phyloP scores from a whole-genome alignment of 2,113 vertebrate genomes.

The Rhea americana region DNA sequence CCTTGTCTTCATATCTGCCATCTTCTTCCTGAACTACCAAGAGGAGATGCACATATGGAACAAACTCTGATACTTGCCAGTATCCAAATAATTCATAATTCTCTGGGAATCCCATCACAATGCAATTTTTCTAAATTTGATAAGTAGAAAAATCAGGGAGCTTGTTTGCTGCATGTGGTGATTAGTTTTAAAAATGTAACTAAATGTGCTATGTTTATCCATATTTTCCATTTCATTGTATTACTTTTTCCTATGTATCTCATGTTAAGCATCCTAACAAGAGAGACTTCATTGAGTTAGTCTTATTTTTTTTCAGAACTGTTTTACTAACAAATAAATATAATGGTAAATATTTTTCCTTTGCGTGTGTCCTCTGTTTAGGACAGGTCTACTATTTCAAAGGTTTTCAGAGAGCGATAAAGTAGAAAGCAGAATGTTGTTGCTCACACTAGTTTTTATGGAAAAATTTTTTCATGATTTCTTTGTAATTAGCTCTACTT shows the following conservation, averaged over 20 bases:
- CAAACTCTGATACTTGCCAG: neutral
- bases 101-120: neutral
- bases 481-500: constrained; percentile 46
- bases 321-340: constrained; percentile 5
- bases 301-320: constrained; percentile 16
- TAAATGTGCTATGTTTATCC: neutral
- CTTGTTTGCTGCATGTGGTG: neutral
- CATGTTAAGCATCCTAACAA: neutral
- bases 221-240: neutral
- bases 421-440: constrained; percentile 47
- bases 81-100: neutral
- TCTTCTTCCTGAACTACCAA: neutral
- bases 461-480: constrained; percentile 20
- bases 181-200: neutral
- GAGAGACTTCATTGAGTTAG: neutral
- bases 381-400: constrained; percentile 29
- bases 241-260: neutral
- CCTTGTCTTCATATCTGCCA: neutral
- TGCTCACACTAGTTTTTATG: neutral
- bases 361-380: constrained; percentile 23
- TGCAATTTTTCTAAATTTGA: neutral
- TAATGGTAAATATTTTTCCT: neutral
- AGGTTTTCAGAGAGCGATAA: neutral
- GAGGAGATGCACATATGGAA: neutral
- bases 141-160: neutral